These are phyloP conservation scores for Nyctibius grandis DNA, from an alignment of 2,797 vertebrate species.

Conservation along the genomic window DNA sequence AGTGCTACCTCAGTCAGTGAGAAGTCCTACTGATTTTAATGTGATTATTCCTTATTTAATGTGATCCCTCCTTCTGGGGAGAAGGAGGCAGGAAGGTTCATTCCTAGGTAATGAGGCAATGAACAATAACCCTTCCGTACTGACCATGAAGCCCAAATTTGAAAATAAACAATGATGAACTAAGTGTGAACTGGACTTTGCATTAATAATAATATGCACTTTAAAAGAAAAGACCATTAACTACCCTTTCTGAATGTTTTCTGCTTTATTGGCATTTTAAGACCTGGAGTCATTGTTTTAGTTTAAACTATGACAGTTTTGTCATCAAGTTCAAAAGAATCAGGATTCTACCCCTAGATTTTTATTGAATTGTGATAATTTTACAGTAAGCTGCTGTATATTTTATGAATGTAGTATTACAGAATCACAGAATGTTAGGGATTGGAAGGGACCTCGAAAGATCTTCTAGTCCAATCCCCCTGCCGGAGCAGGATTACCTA, in stretches of 20 bases:
- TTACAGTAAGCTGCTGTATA: background rate
- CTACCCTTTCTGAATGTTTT: background rate
- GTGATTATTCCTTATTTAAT: background rate
- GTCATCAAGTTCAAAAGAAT: background rate
- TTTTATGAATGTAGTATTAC: background rate
- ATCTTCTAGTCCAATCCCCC: too few relatives aligned
- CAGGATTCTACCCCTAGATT: background rate
- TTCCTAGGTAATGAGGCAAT: background rate
- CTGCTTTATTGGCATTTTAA: background rate
- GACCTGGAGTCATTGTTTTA: background rate
- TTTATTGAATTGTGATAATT: background rate
- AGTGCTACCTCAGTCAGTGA: background rate
- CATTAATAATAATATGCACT: background rate
- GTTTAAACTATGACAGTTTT: background rate
- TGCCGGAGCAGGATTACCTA: too few relatives aligned
- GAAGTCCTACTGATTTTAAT: background rate
- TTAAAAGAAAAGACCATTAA: background rate
- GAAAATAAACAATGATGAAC: background rate
- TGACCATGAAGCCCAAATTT: background rate
- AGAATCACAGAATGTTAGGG: too few relatives aligned
- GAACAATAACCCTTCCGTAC: background rate
- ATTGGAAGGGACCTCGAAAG: too few relatives aligned
- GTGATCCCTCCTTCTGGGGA: too few relatives aligned
- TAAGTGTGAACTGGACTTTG: background rate
- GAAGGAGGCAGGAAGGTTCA: background rate